These are phyloP conservation scores for Aphelinus atriplicis DNA, from an alignment of 1,140 invertebrate species.

Conservation along the genomic window DNA sequence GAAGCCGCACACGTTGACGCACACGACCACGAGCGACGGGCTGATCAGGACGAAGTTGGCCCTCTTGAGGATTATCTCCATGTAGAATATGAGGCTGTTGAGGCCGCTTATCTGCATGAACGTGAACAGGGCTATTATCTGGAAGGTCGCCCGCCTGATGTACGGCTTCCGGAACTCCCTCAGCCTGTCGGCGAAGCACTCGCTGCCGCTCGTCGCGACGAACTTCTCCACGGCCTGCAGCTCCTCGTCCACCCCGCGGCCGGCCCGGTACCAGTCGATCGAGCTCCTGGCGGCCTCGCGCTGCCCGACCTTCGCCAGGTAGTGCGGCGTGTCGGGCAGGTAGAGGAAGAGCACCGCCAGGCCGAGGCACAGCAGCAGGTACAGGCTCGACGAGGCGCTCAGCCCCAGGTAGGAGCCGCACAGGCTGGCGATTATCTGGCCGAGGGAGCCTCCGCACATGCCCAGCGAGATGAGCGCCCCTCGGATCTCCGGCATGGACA, in stretches of 20 bases:
- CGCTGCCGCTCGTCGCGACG: background rate
- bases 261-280: slow-evolving; percentile 32
- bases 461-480: slow-evolving; percentile 67
- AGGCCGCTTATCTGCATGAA: slow-evolving; percentile 83
- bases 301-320: slow-evolving; percentile 68
- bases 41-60: slow-evolving; percentile 64
- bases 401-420: slow-evolving; percentile 67
- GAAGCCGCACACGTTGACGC: slow-evolving; percentile 75
- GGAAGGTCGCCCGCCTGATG: slow-evolving; percentile 71
- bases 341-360: slow-evolving; percentile 73
- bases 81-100: slow-evolving; percentile 77
- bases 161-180: slow-evolving; percentile 54
- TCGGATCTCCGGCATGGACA: slow-evolving; percentile 71
- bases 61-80: slow-evolving; percentile 76
- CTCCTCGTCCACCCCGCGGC: slow-evolving; percentile 17
- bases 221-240: slow-evolving; percentile 22
- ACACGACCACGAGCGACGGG: slow-evolving; percentile 68
- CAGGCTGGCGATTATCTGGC: slow-evolving; percentile 75
- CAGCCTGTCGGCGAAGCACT: slow-evolving; percentile 14
- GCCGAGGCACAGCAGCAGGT: slow-evolving; percentile 60
- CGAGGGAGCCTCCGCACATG: slow-evolving; percentile 57
- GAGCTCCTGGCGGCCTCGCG: slow-evolving; percentile 69
- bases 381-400: slow-evolving; percentile 69
- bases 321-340: slow-evolving; percentile 80
- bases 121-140: slow-evolving; percentile 73